Base-by-base conservation (phyloP, 2,113 vertebrate species). In the Progne subis region DNA sequence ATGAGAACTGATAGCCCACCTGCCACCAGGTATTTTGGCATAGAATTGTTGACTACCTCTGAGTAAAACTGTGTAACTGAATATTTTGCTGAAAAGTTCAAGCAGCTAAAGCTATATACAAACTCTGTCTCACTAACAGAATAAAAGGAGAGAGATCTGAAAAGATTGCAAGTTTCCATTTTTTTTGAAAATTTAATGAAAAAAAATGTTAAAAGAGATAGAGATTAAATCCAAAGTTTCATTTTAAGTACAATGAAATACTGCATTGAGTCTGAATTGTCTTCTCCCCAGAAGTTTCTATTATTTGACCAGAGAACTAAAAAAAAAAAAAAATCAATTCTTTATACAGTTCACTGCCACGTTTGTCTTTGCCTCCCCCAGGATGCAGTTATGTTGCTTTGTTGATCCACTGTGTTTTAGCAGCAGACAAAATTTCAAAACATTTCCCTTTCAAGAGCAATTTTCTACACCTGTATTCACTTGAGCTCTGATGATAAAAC, bases 381-480 rank as follows among this genome's bases (percentile, higher is more conserved):
- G 79, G 71, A 81, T 47, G 28, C 0, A 0, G 43, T 91, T 69
- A 28, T 59, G 79, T 74, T 90, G 55, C 68, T 93, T 43, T 88
- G 86, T 83, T 92, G 86, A 92, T 90, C 69, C 88, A 80, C 34
- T 47, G 31, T 37, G 47, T 83, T 96, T 88, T 47, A 90, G 28
- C 60, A 83, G 68, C 75, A 91, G 47, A 44, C 60, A 83, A 87
- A 95, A 82, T 83, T 88, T 86, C 64, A 92, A 78, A 96, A 86
- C 43, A 65, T 67, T 65, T 72, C 24, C 56, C 78, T 90, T 88
- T 86, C 70, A 85, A 88, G 52, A 72, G 18, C 55, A 70, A 72
- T 82, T 75, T 85, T 72, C 67, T 77, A 76, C 17, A 93, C 63
- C 43, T 67, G 8, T 55, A 80, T 55, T 75, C 65, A 92, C 77